Evolutionary conservation across 1,140 invertebrate species (phyloP), one percentile per base, ranked within the genome.

Genomic region (Drosophila pachea): DNA sequence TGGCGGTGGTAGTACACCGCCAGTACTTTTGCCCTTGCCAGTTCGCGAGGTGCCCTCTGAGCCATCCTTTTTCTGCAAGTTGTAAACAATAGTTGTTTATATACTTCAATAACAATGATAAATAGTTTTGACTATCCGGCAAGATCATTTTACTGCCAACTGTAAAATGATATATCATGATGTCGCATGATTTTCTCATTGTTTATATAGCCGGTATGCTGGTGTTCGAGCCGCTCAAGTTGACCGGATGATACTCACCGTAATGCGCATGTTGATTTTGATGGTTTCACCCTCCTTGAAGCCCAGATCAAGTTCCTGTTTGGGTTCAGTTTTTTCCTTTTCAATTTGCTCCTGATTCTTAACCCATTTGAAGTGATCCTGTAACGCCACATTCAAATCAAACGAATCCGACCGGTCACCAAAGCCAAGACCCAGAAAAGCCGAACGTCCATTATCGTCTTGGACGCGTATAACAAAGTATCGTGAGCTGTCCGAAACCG

Each of bases 281-380:
- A 99, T 99, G 11, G 98, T 99, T 91, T 99, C 96, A 31, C 98
- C 98, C 89, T 99, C 98, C 90, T 99, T 99, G 87, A 99, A 99
- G 62, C 97, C 94, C n/a, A 99, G 92, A 92, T 99, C 97, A 12
- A 99, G 90, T 78, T 96, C 94, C 65, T 96, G 96, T 74, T 94
- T 94, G 8, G 94, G 93, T 67, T 91, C 91, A 43, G 93, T 92
- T 71, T 95, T 93, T 83, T 97, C 95, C 68, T 95, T 94, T 88
- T 95, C 95, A 45, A 95, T 94, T 90, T 95, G 92, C 89, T 98
- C 95, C 76, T 96, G 95, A 90, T 98, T 98, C 86, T 96, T 96
- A 2, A 98, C 87, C 94, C 96, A 97, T 91, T 99, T 99, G 83
- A 99, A 99, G 90, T 99, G 97, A 91, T 99, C 98, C 92, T 99